phyloP scores from a whole-genome alignment of 2,888 invertebrate species.

The Esperia sulphurella region DNA sequence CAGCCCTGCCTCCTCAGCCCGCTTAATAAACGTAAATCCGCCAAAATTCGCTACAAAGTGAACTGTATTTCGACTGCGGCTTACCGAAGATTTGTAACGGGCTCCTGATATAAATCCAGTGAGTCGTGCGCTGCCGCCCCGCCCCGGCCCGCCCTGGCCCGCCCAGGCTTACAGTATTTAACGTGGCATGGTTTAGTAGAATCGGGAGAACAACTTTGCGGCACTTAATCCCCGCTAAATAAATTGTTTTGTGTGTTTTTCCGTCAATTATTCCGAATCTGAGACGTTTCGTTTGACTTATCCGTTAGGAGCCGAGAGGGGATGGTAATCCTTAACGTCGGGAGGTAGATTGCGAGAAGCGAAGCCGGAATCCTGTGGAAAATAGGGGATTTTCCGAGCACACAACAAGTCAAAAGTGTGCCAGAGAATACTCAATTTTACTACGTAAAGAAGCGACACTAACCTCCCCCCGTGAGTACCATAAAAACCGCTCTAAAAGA shows the following conservation, averaged over 20 bases:
- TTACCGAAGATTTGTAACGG: conserved; percentile 65
- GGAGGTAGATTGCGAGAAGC: too few relatives aligned
- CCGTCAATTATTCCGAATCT: conserved; percentile 9
- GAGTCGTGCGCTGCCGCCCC: conserved; percentile 26
- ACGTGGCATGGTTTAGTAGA: conserved; percentile 21
- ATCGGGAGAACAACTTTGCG: conserved; percentile 17
- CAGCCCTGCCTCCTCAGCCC: conserved; percentile 31
- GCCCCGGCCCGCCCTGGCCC: conserved; percentile 23
- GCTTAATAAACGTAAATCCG: conserved; percentile 63
- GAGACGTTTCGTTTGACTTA: conserved; percentile 6
- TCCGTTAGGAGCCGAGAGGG: conserved; percentile 1
- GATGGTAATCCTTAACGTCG: background rate
- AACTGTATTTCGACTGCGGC: conserved; percentile 58
- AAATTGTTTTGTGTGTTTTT: conserved; percentile 14
- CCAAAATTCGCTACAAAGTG: conserved; percentile 43
- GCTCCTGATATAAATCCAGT: conserved; percentile 40
- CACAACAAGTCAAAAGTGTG: too few relatives aligned
- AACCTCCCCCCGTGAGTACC: too few relatives aligned
- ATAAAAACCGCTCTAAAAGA: too few relatives aligned
- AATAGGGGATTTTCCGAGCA: too few relatives aligned
- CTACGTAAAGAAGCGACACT: too few relatives aligned
- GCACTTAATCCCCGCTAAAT: conserved; percentile 17
- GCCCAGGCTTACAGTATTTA: conserved; percentile 23
- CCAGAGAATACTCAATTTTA: too few relatives aligned
- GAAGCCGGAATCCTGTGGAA: too few relatives aligned